A percentile compares a stretch with the other conserved stretches of the same genome.
phyloP scores from a whole-genome alignment of 2,888 invertebrate species.

The Oasisia sp. region DNA sequence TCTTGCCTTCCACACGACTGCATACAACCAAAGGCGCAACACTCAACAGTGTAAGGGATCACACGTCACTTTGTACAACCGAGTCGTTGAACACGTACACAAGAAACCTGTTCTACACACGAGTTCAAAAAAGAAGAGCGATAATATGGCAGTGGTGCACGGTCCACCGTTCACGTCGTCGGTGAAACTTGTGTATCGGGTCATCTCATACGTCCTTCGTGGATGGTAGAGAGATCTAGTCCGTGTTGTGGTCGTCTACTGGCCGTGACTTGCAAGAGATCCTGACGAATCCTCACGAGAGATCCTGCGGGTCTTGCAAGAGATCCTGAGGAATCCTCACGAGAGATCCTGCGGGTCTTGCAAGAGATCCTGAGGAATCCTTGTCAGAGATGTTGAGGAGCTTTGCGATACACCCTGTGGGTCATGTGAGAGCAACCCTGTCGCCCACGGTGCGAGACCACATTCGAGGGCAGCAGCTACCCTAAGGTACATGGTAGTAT shows the following conservation, averaged over 20 bases:
- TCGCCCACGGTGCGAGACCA: too few species aligned
- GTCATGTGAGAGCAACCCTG: too few species aligned
- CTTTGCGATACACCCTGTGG: too few species aligned
- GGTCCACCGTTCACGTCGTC: background rate
- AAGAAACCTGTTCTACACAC: background rate
- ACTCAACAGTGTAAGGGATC: background rate
- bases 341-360: background rate
- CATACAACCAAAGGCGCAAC: background rate
- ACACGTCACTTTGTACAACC: background rate
- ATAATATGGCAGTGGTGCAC: background rate
- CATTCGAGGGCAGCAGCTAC: too few species aligned
- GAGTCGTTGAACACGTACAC: background rate
- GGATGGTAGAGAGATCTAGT: background rate
- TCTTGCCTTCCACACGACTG: background rate
- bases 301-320: background rate
- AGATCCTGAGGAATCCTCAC: background rate
- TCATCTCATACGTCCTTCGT: background rate
- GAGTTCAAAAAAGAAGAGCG: background rate
- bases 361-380: too few species aligned
- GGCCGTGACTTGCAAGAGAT: background rate
- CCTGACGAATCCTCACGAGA: background rate
- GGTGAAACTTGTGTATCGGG: background rate
- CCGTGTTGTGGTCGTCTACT: background rate
- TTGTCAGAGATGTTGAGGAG: too few species aligned
- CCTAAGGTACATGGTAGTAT: background rate